Percentiles rank a stretch among this genome's conserved stretches.
These are phyloP conservation scores for Speoplatyrhinus poulsoni DNA, from an alignment of 2,113 vertebrate species.

Conservation along the genomic window DNA sequence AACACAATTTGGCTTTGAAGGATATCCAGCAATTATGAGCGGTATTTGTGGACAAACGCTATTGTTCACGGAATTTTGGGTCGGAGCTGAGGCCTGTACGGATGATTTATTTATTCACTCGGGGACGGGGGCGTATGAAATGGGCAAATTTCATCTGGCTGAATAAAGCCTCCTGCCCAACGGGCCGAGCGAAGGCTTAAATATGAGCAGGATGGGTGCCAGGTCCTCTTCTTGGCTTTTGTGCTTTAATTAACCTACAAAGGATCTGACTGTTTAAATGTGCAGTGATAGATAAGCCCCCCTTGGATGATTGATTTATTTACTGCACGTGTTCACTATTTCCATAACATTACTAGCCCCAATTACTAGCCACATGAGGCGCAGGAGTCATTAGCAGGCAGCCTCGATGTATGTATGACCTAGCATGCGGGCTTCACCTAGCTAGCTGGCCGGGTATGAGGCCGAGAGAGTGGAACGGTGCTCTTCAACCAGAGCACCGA, in stretches of 20 bases:
- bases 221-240: slow-evolving; percentile 75
- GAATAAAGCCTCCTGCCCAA: slow-evolving; percentile 71
- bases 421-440: not conserved
- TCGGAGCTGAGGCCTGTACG: slow-evolving; percentile 57
- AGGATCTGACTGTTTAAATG: slow-evolving; percentile 76
- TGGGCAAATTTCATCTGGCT: slow-evolving; percentile 71
- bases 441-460: not conserved
- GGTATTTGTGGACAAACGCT: slow-evolving; percentile 64
- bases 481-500: not conserved
- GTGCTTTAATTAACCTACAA: slow-evolving; percentile 82
- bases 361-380: slow-evolving; percentile 58
- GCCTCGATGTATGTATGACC: slow-evolving; percentile 44
- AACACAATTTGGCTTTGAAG: slow-evolving; percentile 59
- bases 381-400: slow-evolving; percentile 45
- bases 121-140: slow-evolving; percentile 41
- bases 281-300: slow-evolving; percentile 79
- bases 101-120: slow-evolving; percentile 72
- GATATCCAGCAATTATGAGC: slow-evolving; percentile 63
- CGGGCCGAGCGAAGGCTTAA: slow-evolving; percentile 73
- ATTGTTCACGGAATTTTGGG: slow-evolving; percentile 70
- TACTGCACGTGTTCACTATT: slow-evolving; percentile 70
- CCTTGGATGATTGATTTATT: slow-evolving; percentile 77
- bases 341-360: slow-evolving; percentile 67
- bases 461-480: not conserved
- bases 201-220: slow-evolving; percentile 75